phyloP scores from a whole-genome alignment of 2,797 vertebrate species.

The Sylvilagus floridanus region DNA sequence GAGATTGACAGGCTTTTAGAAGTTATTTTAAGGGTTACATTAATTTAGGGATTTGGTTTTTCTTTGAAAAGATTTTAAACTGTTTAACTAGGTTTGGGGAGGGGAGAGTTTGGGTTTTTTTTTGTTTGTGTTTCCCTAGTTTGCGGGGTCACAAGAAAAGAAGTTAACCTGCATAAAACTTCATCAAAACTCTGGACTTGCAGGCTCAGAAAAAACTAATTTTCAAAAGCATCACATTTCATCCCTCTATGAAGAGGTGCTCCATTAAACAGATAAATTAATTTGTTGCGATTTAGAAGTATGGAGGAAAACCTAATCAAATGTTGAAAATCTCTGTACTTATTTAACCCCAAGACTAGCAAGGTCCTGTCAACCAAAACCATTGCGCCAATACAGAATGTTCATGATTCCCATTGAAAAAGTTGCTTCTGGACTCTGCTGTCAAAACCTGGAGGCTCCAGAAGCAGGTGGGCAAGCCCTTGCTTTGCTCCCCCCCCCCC shows the following conservation, averaged over 20 bases:
- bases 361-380: background rate
- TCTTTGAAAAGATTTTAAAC: background rate
- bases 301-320: background rate
- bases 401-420: background rate
- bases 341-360: background rate
- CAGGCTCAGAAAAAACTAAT: constrained; percentile 33
- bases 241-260: background rate
- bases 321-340: constrained; percentile 14
- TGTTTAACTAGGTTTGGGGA: background rate
- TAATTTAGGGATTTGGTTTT: constrained; percentile 25
- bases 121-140: background rate
- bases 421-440: background rate
- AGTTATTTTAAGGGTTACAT: constrained; percentile 37
- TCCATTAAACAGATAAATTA: background rate
- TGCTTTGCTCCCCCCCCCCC: constrained; percentile 5
- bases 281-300: constrained; percentile 34
- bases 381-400: background rate
- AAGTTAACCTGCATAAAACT: background rate
- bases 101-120: no score
- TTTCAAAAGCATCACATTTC: constrained; percentile 33
- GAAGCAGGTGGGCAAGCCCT: background rate
- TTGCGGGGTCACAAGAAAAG: constrained; percentile 38
- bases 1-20: background rate
- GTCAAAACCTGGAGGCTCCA: background rate
- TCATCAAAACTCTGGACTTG: constrained; percentile 32